A percentile compares a stretch with the other conserved stretches of the same genome.
phyloP scores from a whole-genome alignment of 2,888 invertebrate genomes.

The Eumacrocentrus americanus region DNA sequence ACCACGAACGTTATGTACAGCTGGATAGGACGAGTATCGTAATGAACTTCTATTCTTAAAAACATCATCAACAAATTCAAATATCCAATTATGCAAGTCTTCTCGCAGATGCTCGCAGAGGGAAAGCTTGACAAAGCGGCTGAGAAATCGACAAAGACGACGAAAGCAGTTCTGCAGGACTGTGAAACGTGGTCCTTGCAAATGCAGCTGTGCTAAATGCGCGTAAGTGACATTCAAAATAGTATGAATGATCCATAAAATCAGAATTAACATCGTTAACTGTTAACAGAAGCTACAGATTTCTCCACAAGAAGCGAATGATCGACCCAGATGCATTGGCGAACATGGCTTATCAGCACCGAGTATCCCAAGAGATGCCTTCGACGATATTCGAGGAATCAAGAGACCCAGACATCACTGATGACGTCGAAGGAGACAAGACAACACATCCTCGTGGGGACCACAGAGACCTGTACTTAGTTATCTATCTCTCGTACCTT shows the following conservation, averaged over 20 bases:
- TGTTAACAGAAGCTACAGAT: conserved; percentile 28
- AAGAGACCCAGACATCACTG: neutral
- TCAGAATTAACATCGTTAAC: no score
- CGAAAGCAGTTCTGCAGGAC: conserved; percentile 25
- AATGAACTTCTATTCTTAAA: conserved; percentile 25
- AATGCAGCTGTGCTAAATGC: conserved; percentile 38
- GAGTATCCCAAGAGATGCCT: conserved; percentile 23
- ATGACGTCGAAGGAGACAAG: conserved; percentile 8
- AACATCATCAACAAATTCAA: neutral
- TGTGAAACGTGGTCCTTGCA: conserved; percentile 25
- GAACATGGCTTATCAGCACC: conserved; percentile 32
- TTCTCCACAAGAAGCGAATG: conserved; percentile 29
- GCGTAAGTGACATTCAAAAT: conserved; percentile 34
- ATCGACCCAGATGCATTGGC: conserved; percentile 36
- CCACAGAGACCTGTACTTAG: conserved; percentile 42
- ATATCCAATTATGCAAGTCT: neutral
- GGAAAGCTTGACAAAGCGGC: conserved; percentile 34
- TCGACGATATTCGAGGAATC: no score
- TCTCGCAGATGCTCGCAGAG: conserved; percentile 34
- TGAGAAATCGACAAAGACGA: conserved; percentile 32
- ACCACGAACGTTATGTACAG: conserved; percentile 30
- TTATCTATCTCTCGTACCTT: conserved; percentile 40
- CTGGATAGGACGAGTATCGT: conserved; percentile 40
- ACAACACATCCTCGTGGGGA: conserved; percentile 20
- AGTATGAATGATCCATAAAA: no score